Evolutionary conservation across 2,888 invertebrate genomes (phyloP), one percentile per base, ranked within the genome.

Genomic region (Agrochola litura): DNA sequence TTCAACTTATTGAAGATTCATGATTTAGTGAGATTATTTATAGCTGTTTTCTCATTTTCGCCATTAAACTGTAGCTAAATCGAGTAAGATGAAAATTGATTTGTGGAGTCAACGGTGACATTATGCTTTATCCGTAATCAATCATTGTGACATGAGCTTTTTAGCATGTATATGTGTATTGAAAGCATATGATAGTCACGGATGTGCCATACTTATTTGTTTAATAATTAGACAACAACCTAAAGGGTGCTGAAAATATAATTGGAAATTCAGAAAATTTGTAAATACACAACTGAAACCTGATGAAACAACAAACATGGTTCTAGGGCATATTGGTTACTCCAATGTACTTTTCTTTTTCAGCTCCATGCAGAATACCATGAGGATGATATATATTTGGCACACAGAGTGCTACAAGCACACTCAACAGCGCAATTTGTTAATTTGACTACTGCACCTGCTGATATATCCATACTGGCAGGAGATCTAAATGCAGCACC

Each of bases 401-500:
- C 99, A 61, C 99, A 99, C 94, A 97, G 99, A 89, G 97, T 99
- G 12, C 97, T 99, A 73, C 99, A 99, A 96, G 99, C 99, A 1
- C 99, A 98, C 92, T 99, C 99, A 91, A 98, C 99, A 76, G 99
- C 99, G 80, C 99, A 99, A 96, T 99, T 99, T 94, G 98, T 99
- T 77, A 98, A 98, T 89, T 97, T 99, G 90, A 99, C 99, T 0
- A 97, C 98, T 65, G 97, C 97, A 19, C 97, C 97, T 76, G 98
- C 98, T 1, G 99, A 99, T 94, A 96, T 99, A 43, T 98, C 98
- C 73, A 97, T 99, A 88, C 96, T 99, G 76, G 99, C 98, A 41
- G 99, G 99, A 3, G 99, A 99, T 96, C 97, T 99, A 71, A 99
- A 99, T 93, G 97, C 99, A 22, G 98, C 98, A 89, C 99, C 99